Base-by-base conservation (phyloP, 2,797 vertebrate genomes). In the Brotogeris chrysoptera region DNA sequence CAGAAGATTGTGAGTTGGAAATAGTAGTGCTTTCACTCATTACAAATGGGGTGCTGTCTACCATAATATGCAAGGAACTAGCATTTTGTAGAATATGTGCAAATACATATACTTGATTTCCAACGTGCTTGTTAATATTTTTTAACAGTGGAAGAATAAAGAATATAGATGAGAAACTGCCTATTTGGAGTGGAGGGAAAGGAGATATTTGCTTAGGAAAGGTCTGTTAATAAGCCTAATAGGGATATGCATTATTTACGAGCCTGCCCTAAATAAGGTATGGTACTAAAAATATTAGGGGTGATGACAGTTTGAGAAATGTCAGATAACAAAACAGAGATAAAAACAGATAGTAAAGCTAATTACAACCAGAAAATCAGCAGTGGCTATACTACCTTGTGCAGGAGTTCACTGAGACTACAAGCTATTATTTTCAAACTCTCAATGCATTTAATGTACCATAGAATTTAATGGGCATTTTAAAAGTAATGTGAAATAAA, bases 401-500 rank as follows among this genome's bases (percentile, higher is more conserved):
- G 65, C 81, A 93, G 89, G 73, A 96, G 71, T 93, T 74, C 82
- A 81, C 78, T 52, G 77, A 94, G 78, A 61, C 61, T 95, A 76
- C 55, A 89, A 95, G 46, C 34, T 68, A 32, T 83, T 93, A 38
- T 95, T 97, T 97, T 97, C 55, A 93, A 84, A 83, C 23, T 78
- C 52, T 88, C 27, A 69, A 52, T 95, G 60, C 74, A 69, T 86
- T 91, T 78, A 77, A 47, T 68, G 63, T 87, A 77, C 25, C 2
- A 3, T 74, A 94, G 52, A 87, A 86, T 94, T 95, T 96, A 94
- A 96, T 63, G 11, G 24, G 16, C 68, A 77, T 73, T 53, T 85
- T 94, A 72, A 94, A 96, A 64, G 27, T 34, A 60, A 53, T 24
- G 16, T 52, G 64, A 93, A 80, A 34, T 30, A 69, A 92, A 86